These are phyloP conservation scores for Prosopocoilus inquinatus DNA, from an alignment of 2,888 invertebrate species.

Conservation along the genomic window DNA sequence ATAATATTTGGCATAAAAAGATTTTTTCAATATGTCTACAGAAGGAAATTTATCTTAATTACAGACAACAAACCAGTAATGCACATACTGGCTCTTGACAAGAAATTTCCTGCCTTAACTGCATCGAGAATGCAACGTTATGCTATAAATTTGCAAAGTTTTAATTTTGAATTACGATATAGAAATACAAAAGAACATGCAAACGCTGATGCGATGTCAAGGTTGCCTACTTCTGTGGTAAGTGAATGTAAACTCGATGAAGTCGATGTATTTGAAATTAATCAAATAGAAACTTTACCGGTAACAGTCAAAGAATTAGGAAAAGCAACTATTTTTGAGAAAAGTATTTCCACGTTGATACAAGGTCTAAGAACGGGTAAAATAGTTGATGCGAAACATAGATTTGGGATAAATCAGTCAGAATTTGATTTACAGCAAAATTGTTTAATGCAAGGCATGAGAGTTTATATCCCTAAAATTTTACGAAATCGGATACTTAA, in stretches of 20 bases:
- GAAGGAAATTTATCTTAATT: slow-evolving; percentile 11
- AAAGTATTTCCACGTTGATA: not conserved
- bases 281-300: slow-evolving; percentile 4
- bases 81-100: slow-evolving; percentile 12
- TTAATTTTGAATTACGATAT: slow-evolving; percentile 10
- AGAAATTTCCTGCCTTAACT: slow-evolving; percentile 9
- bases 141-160: slow-evolving; percentile 12
- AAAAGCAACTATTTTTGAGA: too few species aligned
- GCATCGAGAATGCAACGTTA: slow-evolving; percentile 18
- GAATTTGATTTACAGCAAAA: slow-evolving; percentile 9
- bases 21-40: slow-evolving; percentile 16
- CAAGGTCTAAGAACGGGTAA: not conserved
- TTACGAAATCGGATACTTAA: too few species aligned
- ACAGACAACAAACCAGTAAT: slow-evolving; percentile 17
- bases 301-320: slow-evolving; percentile 1
- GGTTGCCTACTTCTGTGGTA: too few species aligned
- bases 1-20: slow-evolving; percentile 16
- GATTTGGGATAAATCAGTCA: slow-evolving; percentile 3
- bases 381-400: not conserved
- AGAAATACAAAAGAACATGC: slow-evolving; percentile 10
- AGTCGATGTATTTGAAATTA: slow-evolving; percentile 7
- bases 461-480: too few species aligned
- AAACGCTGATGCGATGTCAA: slow-evolving; percentile 11
- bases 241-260: slow-evolving; percentile 3
- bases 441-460: too few species aligned